Evolutionary conservation across 64 coral and sea anemone species (phyloP), one percentile per base, ranked within the genome.

Genomic region (Montipora cactus): DNA sequence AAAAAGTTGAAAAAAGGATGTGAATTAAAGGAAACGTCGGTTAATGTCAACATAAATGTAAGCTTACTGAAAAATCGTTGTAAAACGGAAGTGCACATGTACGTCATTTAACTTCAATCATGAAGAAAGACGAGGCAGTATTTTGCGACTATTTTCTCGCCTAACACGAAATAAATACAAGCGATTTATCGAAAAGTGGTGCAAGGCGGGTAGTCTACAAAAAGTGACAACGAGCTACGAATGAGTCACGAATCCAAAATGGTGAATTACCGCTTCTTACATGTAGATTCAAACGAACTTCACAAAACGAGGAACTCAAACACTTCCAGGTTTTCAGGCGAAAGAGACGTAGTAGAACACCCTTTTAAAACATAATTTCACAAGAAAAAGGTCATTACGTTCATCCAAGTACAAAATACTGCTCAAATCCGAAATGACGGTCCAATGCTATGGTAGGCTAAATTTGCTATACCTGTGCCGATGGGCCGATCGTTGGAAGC

Each of bases 231-330:
- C 82, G 82, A 86, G 48, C 82, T 72, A 72, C 64, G 44, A 86
- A 69, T 86, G 82, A 86, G 82, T 86, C 82, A 86, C 82, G 59
- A 86, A 86, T 86, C 82, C 37, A 86, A 86, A 86, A 71, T 86
- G 82, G 82, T 71, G 82, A 50, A 83, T 86, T 62, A 86, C 81
- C 47, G 62, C 81, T 66, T 46, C 44, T 47, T 67, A 59, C 66
- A 86, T 4, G 37, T 37, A 37, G 37, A 86, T 46, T 71, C 66
- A 18, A 6, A 57, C 53, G 11, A 57, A 50, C 7, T 19, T 4
- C 19, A n/a, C 64, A 86, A 78, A 78, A 78, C 45, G 55, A 46
- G 11, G 79, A 82, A 18, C 14, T 11, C 9, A 21, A 18, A 50
- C 49, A 71, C 20, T 8, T 73, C 67, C 28, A 18, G 71, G 8